phyloP scores from a whole-genome alignment of 2,888 invertebrate genomes.

The Himalopsyche kuldschensis region DNA sequence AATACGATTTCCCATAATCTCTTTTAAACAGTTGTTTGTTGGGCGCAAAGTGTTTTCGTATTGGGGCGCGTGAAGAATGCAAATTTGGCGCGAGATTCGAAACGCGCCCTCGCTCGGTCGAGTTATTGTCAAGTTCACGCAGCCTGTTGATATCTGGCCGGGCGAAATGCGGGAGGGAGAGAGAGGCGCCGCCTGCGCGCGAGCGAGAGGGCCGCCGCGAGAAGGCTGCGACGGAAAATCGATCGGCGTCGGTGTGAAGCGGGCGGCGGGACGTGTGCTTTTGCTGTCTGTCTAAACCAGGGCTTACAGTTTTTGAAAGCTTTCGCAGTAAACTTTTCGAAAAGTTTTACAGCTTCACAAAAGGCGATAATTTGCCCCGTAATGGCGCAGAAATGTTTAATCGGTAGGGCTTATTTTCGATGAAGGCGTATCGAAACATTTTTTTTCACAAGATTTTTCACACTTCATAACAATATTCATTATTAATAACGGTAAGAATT shows the following conservation, averaged over 20 bases:
- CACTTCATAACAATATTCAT: too few species aligned
- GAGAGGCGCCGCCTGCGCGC: not conserved
- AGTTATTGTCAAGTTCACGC: not conserved
- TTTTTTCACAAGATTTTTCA: too few species aligned
- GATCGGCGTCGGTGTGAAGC: conserved; percentile 2
- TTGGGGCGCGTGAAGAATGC: not conserved
- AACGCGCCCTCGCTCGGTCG: not conserved
- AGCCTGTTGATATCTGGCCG: conserved; percentile 6
- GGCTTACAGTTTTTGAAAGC: not conserved
- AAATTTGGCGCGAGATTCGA: not conserved
- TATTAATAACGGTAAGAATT: too few species aligned
- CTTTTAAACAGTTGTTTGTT: not conserved
- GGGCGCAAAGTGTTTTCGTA: not conserved
- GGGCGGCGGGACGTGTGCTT: not conserved
- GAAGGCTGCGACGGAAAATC: not conserved
- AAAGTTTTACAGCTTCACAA: not conserved
- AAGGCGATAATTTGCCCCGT: not conserved
- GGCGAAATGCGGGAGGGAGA: not conserved
- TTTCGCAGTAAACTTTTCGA: not conserved
- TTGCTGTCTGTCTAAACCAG: not conserved
- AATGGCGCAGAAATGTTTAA: not conserved
- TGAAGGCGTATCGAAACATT: not conserved
- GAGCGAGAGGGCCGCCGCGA: not conserved
- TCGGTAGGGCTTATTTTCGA: not conserved
- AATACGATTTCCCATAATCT: not conserved